Base-by-base conservation (phyloP, 2,888 invertebrate species). In the Incurvaria masculella region DNA sequence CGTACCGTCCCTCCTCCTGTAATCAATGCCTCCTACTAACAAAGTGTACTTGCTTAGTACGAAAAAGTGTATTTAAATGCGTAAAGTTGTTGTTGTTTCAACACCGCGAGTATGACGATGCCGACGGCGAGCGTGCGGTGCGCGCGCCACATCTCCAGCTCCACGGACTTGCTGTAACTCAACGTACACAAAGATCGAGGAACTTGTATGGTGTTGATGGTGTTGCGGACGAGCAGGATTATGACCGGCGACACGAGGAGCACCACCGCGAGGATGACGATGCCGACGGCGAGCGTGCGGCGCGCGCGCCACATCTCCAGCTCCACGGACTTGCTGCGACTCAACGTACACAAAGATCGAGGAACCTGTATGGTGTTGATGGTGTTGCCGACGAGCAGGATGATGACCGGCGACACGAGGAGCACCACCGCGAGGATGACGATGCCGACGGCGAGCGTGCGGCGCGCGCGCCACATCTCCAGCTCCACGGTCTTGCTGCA, bases 191-290 rank as follows among this genome's bases (percentile, higher is more conserved):
- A n/a, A n/a, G n/a, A n/a, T n/a, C n/a, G n/a, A n/a, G n/a, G n/a
- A n/a, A 81, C 82, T 73, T 83, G 80, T 57, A 83, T 80, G 1
- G 81, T 83, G 45, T 67, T 60, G 1, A 81, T 80, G 1, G 81
- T 79, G 53, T 81, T 79, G 20, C 69, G 61, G 10, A 83, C 64
- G n/a, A 83, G 61, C 27, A 79, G 56, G 10, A 83, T 70, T 45
- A 83, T 73, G 11, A 81, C 58, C 0, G 83, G 82, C 0, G 81
- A 74, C 0, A 81, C 74, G 42, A 80, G 56, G 17, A 82, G 57
- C 2, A 82, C 80, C 0, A 80, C 53, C 2, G 69, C 64, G 2
- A 83, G 61, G 16, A 83, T 65, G 0, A 60, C 59, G 3, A 79
- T 69, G 1, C 82, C 80, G 2, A 80, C 61, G 1, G 64, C 68